Percentiles rank a stretch among this genome's conserved stretches.
Conservation (phyloP, 2,797 vertebrate genomes). For the Onychomys leucogaster region DNA sequence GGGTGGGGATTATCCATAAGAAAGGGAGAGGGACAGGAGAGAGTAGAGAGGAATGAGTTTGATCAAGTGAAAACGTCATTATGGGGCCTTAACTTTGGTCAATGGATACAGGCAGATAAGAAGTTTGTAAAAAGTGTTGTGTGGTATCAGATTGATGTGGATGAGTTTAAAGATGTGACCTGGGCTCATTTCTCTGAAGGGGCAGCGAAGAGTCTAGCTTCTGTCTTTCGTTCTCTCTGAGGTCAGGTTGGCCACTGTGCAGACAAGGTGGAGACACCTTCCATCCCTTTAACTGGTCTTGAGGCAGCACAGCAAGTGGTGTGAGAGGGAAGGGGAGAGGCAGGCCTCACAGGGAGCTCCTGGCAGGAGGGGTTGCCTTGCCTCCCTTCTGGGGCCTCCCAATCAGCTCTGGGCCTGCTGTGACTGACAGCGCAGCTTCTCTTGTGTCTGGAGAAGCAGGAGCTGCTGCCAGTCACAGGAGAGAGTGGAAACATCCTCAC, state of each 20-base stretch:
- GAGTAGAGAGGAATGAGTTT: not conserved
- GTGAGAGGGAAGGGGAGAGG: not conserved
- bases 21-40: not conserved
- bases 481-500: not conserved
- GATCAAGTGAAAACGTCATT: not conserved
- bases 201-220: not conserved
- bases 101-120: not conserved
- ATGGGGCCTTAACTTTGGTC: not conserved
- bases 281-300: not conserved
- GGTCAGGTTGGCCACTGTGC: not conserved
- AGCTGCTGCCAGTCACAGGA: not conserved
- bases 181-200: not conserved
- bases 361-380: not conserved
- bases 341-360: accelerated
- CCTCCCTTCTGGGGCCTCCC: not conserved
- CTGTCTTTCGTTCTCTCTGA: not conserved
- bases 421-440: not conserved
- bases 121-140: not conserved
- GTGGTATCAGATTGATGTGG: accelerated
- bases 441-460: not conserved
- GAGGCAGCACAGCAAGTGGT: not conserved
- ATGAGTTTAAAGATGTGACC: not conserved
- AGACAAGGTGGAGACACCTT: not conserved
- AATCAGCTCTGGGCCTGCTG: not conserved
- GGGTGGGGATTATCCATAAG: not conserved